Evolutionary conservation across 2,888 invertebrate genomes (phyloP), one percentile per base, ranked within the genome.

Genomic region (Crioceris asparagi): DNA sequence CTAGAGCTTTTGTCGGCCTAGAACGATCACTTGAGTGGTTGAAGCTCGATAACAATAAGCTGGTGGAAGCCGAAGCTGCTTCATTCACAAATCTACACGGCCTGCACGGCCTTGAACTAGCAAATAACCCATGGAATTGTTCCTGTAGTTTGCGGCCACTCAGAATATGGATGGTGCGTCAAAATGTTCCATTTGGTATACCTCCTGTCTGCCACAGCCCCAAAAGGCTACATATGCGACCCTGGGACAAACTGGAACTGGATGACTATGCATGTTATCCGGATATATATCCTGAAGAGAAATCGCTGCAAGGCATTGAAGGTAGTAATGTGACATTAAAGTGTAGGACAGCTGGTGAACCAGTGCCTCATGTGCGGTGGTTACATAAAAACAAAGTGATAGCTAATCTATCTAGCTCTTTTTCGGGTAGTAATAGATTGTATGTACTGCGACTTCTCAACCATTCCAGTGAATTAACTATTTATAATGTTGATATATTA

Each of bases 71-170:
- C 10, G 70, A 72, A 38, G 72, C 82, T 10, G 71, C 74, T 21
- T 75, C 79, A 8, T 67, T 87, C 41, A 79, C 77, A 1, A 71
- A 77, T 7, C 62, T 86, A 30, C 67, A 76, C 45, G 77, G 75
- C 45, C 62, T 87, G 35, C 80, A 83, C 55, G 83, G 82, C 10
- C 64, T 87, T 43, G 83, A 83, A 52, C 62, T 87, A 45, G 76
- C 80, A n/a, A 74, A 71, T 41, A 87, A 87, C 62, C 82, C 80
- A 1, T 86, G 86, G 84, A 81, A 84, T 59, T 87, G 86, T 60
- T 79, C 83, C 27, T 87, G 87, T 58, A 71, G 72, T 17, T 59
- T 87, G 41, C 68, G 83, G 36, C 81, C 84, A 1, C 60, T 86
- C 43, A 67, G 83, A 15, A 78, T 80, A 51, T 87, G 85, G 86